Percentiles rank a stretch among this genome's conserved stretches.
Conservation (phyloP, 2,888 invertebrate species). For the Acleris holmiana region DNA sequence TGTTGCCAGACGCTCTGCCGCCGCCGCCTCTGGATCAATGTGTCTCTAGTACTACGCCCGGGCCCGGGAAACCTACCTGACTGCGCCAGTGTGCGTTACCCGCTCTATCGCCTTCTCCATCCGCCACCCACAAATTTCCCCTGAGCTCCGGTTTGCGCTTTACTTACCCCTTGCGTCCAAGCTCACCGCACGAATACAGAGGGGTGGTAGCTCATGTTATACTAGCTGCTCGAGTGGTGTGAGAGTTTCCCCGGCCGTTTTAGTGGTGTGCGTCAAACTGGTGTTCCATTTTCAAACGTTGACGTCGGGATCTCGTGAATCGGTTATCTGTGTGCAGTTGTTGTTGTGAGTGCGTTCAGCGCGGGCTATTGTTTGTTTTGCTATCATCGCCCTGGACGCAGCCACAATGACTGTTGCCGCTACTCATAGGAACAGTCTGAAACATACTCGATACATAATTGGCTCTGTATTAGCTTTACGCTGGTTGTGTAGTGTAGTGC, state of each 20-base stretch:
- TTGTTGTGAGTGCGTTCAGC: constrained; percentile 63
- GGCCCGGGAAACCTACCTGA: constrained; percentile 73
- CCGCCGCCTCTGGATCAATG: constrained; percentile 79
- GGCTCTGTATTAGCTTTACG: constrained; percentile 12
- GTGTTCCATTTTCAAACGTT: constrained; percentile 71
- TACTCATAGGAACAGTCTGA: constrained; percentile 17
- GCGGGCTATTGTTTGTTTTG: constrained; percentile 76
- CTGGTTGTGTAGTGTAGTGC: constrained; percentile 14
- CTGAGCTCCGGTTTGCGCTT: constrained; percentile 53
- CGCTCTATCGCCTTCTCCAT: constrained; percentile 50
- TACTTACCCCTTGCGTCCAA: constrained; percentile 41
- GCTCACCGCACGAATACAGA: constrained; percentile 41
- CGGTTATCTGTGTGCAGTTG: constrained; percentile 69
- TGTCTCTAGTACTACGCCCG: constrained; percentile 84
- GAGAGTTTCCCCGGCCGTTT: constrained; percentile 67
- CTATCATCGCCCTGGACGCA: constrained; percentile 64
- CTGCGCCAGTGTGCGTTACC: constrained; percentile 55
- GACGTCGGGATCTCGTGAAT: constrained; percentile 75
- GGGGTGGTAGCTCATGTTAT: constrained; percentile 55
- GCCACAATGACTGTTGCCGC: constrained; percentile 33
- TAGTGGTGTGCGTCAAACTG: constrained; percentile 56
- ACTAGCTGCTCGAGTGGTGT: constrained; percentile 53
- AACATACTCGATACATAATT: constrained; percentile 30
- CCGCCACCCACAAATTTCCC: constrained; percentile 48
- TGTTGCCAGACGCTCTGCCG: constrained; percentile 76